phyloP scores from a whole-genome alignment of 1,140 invertebrate species.

The Alviniconcha marisindica region DNA sequence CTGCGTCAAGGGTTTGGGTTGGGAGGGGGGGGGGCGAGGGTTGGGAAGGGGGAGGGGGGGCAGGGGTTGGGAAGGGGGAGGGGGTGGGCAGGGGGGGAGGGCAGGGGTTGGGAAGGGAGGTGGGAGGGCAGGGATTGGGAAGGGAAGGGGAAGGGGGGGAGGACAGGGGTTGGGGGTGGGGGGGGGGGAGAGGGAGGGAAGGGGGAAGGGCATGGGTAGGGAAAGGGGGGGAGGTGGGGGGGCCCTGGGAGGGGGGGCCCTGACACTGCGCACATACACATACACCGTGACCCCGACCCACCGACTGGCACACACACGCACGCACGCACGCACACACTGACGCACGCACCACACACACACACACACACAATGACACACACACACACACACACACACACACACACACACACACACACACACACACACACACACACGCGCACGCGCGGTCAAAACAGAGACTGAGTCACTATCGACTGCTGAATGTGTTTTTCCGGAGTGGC shows the following conservation, averaged over 20 bases:
- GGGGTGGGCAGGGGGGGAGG: too few species aligned
- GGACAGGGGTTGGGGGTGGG: too few species aligned
- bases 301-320: not conserved
- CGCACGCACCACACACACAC: not conserved
- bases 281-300: not conserved
- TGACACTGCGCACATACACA: constrained; percentile 1
- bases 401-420: constrained; percentile 9
- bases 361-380: constrained; percentile 3
- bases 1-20: not conserved
- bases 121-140: not conserved
- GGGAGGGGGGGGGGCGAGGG: not conserved
- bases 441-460: not conserved
- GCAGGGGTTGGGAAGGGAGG: not conserved
- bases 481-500: not conserved
- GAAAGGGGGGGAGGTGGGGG: not conserved
- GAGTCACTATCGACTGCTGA: not conserved
- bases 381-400: constrained; percentile 12
- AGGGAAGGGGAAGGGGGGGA: not conserved
- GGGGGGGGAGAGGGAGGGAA: too few species aligned
- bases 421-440: constrained; percentile 3
- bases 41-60: not conserved
- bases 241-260: not conserved
- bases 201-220: not conserved
- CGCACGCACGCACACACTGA: constrained; percentile 1
- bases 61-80: too few species aligned